These are phyloP conservation scores for Pterois miles DNA, from an alignment of 2,797 vertebrate species.

Conservation along the genomic window DNA sequence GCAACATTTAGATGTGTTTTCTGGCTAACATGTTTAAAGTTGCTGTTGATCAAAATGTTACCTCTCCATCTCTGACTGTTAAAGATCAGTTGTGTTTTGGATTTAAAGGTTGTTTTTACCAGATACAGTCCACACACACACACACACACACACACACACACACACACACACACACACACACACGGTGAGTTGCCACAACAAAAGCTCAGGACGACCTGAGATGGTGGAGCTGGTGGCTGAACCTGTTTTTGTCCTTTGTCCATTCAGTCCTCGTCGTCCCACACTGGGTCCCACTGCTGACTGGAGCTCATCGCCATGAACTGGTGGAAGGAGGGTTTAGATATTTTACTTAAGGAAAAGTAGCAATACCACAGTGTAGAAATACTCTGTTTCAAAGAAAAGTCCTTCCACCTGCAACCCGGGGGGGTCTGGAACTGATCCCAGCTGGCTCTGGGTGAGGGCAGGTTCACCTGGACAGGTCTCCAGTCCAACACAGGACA, in stretches of 20 bases:
- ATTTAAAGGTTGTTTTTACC: constrained; percentile 48
- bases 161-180: constrained; percentile 3
- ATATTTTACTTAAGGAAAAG: background rate
- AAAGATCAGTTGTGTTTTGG: constrained; percentile 20
- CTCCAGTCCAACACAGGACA: too few relatives aligned
- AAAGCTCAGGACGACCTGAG: background rate
- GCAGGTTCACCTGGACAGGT: too few relatives aligned
- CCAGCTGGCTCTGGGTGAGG: too few relatives aligned
- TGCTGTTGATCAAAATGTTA: background rate
- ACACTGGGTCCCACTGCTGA: too few relatives aligned
- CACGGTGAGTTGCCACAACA: constrained; percentile 63
- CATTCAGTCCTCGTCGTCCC: too few relatives aligned
- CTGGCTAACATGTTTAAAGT: background rate
- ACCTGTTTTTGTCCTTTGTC: constrained; percentile 33
- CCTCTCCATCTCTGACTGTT: background rate
- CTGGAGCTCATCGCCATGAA: too few relatives aligned
- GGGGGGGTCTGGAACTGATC: too few relatives aligned
- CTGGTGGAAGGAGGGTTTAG: background rate
- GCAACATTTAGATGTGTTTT: background rate
- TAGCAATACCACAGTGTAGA: background rate
- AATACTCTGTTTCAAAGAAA: background rate
- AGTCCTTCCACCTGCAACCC: too few relatives aligned
- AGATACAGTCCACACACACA: constrained; percentile 15
- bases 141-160: background rate
- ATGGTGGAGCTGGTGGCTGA: background rate